Conservation (phyloP, 1,140 invertebrate genomes). For the Zaprionus nigranus region DNA sequence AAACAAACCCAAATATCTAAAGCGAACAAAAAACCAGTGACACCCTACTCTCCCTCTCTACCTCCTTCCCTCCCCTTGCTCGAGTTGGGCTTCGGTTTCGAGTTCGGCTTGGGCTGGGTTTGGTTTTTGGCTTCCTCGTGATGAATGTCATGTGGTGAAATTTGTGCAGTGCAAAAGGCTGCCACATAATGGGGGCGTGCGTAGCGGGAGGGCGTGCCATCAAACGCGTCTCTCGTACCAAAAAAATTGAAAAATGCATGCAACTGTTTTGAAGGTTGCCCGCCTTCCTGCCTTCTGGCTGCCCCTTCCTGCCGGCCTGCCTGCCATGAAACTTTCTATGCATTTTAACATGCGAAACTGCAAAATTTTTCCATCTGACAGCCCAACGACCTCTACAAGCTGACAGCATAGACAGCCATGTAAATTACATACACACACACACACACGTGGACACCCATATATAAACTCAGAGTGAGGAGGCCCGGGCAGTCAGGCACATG, state of each 20-base stretch:
- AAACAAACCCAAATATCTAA: conserved; percentile 77
- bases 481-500: neutral
- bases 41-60: conserved; percentile 30
- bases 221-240: conserved; percentile 48
- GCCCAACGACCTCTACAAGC: conserved; percentile 69
- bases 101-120: conserved; percentile 26
- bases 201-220: conserved; percentile 37
- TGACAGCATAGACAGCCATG: conserved; percentile 67
- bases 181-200: conserved; percentile 21
- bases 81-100: conserved; percentile 6
- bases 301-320: conserved; percentile 25
- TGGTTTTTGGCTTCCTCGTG: conserved; percentile 39
- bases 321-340: conserved; percentile 30
- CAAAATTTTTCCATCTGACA: conserved; percentile 60
- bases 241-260: conserved; percentile 79
- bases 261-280: conserved; percentile 80
- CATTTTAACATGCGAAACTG: conserved; percentile 40
- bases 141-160: conserved; percentile 83
- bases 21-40: conserved; percentile 58
- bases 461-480: neutral
- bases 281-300: neutral
- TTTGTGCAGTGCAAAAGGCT: conserved; percentile 61
- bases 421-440: conserved; percentile 56
- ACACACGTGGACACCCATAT: neutral
- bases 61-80: neutral